phyloP scores from a whole-genome alignment of 1,140 invertebrate genomes.

The Drosophila willistoni region DNA sequence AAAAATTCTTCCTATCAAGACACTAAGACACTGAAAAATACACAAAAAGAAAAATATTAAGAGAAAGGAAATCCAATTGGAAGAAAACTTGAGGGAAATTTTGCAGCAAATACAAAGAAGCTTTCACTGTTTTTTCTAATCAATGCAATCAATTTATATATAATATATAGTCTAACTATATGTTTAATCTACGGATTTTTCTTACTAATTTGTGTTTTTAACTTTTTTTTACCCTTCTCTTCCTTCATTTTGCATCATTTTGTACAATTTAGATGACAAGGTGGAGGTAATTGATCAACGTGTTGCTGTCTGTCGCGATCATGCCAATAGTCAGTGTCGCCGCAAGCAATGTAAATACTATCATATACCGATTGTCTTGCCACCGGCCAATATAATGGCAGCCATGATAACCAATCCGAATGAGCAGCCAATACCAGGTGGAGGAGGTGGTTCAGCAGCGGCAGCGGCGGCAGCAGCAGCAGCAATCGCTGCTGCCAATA shows the following conservation, averaged over 20 bases:
- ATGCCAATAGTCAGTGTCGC: slow-evolving; percentile 94
- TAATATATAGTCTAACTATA: neutral
- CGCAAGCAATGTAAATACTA: slow-evolving; percentile 97
- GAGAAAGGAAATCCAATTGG: neutral
- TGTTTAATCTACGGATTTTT: neutral
- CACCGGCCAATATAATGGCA: slow-evolving; percentile 86
- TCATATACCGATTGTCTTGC: slow-evolving; percentile 93
- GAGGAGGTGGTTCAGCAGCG: slow-evolving; percentile 24
- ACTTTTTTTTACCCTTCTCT: slow-evolving; percentile 25
- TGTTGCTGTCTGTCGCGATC: slow-evolving; percentile 97
- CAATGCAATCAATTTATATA: slow-evolving; percentile 16
- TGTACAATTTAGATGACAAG: slow-evolving; percentile 89
- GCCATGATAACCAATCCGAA: slow-evolving; percentile 77
- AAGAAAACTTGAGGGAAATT: slow-evolving; percentile 21
- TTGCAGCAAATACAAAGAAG: slow-evolving; percentile 46
- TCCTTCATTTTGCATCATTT: neutral
- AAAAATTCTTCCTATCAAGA: slow-evolving; percentile 8
- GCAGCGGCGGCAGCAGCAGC: slow-evolving; percentile 44
- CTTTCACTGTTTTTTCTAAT: slow-evolving; percentile 71
- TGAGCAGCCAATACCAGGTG: slow-evolving; percentile 42
- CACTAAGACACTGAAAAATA: slow-evolving; percentile 3
- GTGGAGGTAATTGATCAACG: slow-evolving; percentile 96
- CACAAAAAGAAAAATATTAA: slow-evolving; percentile 45
- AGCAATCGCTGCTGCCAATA: slow-evolving; percentile 49
- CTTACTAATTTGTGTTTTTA: slow-evolving; percentile 34